Evolutionary conservation across 2,797 vertebrate species (phyloP).

Genomic region (Macropus fuliginosus): DNA sequence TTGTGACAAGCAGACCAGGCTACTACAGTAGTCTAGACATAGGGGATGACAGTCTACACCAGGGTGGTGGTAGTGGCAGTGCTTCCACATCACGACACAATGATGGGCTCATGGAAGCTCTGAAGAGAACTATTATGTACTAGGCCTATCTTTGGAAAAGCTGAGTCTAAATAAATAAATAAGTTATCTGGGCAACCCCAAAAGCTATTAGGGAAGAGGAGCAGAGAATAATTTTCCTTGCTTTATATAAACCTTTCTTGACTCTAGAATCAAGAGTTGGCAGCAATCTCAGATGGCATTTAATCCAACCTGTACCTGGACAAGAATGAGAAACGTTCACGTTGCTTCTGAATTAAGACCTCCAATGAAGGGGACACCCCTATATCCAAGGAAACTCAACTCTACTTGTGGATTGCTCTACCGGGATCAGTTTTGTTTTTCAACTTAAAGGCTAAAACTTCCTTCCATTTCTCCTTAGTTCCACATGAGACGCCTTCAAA

Average conservation of each 20-base stretch:
- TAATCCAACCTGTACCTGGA: not conserved
- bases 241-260: not conserved
- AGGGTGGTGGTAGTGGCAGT: not conserved
- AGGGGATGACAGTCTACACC: not conserved
- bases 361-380: not conserved
- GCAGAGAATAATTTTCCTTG: not conserved
- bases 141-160: not conserved
- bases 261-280: not conserved
- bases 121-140: not conserved
- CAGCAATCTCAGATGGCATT: not conserved
- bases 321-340: not conserved
- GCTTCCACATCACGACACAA: slow-evolving; percentile 26
- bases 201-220: not conserved
- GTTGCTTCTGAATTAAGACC: not conserved
- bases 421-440: not conserved
- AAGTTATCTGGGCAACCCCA: not conserved
- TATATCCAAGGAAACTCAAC: not conserved
- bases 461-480: not conserved
- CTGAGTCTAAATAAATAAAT: slow-evolving; percentile 36
- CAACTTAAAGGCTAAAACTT: not conserved
- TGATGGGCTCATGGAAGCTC: not conserved
- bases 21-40: not conserved
- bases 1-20: not conserved
- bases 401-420: not conserved
- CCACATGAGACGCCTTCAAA: not conserved